Percentiles rank a stretch among this genome's conserved stretches.
phyloP scores from a whole-genome alignment of 2,888 invertebrate genomes.

The Polietes domitor region DNA sequence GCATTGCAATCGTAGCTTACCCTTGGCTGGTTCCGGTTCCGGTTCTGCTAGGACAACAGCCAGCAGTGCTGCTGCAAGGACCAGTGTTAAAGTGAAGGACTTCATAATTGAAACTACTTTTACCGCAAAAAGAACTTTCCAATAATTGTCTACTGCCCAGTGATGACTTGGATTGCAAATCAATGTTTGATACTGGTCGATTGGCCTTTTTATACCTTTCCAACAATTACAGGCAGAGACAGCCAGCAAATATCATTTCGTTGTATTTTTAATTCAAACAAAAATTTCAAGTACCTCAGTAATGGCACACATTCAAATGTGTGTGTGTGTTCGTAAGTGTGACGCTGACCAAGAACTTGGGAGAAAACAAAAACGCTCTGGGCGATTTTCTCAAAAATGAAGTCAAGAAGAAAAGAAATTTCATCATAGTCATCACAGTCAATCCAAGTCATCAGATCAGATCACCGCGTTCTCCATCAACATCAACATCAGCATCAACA shows the following conservation, averaged over 20 bases:
- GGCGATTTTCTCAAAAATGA: conserved; percentile 57
- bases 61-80: conserved; percentile 68
- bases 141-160: conserved; percentile 39
- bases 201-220: conserved; percentile 73
- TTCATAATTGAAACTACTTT: conserved; percentile 68
- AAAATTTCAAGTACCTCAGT: conserved; percentile 52
- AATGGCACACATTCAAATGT: conserved; percentile 31
- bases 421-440: conserved; percentile 31
- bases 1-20: conserved; percentile 64
- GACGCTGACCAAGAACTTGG: conserved; percentile 46
- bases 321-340: conserved; percentile 71
- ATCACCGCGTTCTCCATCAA: not conserved
- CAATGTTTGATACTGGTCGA: conserved; percentile 73
- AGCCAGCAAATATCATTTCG: conserved; percentile 34
- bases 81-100: conserved; percentile 57
- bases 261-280: conserved; percentile 22
- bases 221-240: conserved; percentile 9
- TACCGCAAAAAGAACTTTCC: conserved; percentile 60
- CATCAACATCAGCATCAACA: not conserved
- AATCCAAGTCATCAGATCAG: conserved; percentile 21
- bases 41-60: conserved; percentile 51
- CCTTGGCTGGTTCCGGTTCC: conserved; percentile 61
- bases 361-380: conserved; percentile 48
- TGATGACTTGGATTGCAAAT: conserved; percentile 73
- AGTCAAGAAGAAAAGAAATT: conserved; percentile 30